Conservation (phyloP, 2,113 vertebrate species). For the Anarrhichthys ocellatus region DNA sequence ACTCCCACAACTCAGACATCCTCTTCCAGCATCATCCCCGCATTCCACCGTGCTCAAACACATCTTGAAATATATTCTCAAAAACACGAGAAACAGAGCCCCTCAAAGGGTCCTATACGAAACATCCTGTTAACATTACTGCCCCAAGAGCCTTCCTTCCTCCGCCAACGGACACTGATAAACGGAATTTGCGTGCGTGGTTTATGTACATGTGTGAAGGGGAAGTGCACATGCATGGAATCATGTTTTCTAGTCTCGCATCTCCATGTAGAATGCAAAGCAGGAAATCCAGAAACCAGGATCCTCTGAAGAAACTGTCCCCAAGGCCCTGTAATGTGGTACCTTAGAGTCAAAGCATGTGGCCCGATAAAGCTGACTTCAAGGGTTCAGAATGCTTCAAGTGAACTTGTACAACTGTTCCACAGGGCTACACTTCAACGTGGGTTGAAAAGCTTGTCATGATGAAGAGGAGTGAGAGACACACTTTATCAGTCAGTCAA, state of each 20-base stretch:
- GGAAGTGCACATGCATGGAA: background rate
- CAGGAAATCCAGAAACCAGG: slow-evolving; percentile 18
- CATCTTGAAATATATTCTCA: slow-evolving; percentile 75
- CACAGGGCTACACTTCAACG: background rate
- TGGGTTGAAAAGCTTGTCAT: background rate
- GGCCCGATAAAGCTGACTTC: background rate
- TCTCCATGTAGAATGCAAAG: slow-evolving; percentile 1
- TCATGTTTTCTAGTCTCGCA: slow-evolving; percentile 13
- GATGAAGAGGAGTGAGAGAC: no score
- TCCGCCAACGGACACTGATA: slow-evolving; percentile 50
- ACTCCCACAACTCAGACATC: slow-evolving; percentile 53
- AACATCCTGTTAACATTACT: slow-evolving; percentile 78
- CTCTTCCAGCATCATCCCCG: slow-evolving; percentile 46
- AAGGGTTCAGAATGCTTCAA: background rate
- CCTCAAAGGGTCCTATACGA: slow-evolving; percentile 50
- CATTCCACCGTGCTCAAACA: slow-evolving; percentile 44
- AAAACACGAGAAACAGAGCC: slow-evolving; percentile 61
- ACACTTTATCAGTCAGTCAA: background rate
- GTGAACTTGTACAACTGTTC: background rate
- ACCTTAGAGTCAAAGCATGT: background rate
- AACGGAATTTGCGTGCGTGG: slow-evolving; percentile 12
- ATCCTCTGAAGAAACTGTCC: slow-evolving; percentile 3
- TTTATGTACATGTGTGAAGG: slow-evolving; percentile 14
- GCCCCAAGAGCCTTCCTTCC: slow-evolving; percentile 71
- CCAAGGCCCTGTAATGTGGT: background rate